phyloP scores from a whole-genome alignment of 2,888 invertebrate genomes.

The Caenorhabditis virilis region DNA sequence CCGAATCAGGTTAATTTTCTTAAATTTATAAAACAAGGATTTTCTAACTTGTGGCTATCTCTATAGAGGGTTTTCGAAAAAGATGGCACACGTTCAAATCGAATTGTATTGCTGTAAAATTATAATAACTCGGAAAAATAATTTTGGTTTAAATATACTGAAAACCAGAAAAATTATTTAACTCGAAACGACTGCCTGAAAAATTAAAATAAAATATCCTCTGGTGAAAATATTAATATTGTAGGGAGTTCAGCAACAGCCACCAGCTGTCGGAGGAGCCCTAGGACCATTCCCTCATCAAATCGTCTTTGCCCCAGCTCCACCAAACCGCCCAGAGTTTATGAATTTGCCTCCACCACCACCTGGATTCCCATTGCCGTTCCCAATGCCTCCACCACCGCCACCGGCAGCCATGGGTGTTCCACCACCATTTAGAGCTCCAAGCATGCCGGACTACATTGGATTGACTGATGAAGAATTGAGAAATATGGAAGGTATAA shows the following conservation, averaged over 20 bases:
- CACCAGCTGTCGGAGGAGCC: constrained; percentile 18
- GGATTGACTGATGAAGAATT: constrained; percentile 84
- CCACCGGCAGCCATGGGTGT: not conserved
- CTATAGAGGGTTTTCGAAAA: too few species aligned
- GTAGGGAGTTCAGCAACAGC: constrained; percentile 13
- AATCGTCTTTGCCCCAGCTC: constrained; percentile 26
- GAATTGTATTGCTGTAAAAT: too few species aligned
- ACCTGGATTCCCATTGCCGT: too few species aligned
- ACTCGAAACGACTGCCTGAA: too few species aligned
- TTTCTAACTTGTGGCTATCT: too few species aligned
- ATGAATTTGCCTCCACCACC: constrained; percentile 8
- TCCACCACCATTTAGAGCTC: constrained; percentile 60
- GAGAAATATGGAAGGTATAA: constrained; percentile 87
- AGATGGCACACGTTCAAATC: too few species aligned
- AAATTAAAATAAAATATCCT: too few species aligned
- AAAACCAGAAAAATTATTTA: too few species aligned
- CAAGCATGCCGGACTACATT: constrained; percentile 71
- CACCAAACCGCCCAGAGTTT: constrained; percentile 32
- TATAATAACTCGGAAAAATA: too few species aligned
- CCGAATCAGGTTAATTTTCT: constrained; percentile 19
- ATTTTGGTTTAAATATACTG: too few species aligned
- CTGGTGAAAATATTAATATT: too few species aligned
- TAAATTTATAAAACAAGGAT: too few species aligned
- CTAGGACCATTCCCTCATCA: constrained; percentile 50
- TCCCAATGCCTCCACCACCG: constrained; percentile 24